These are phyloP conservation scores for Cerceris rybyensis DNA, from an alignment of 2,888 invertebrate species.

Conservation along the genomic window DNA sequence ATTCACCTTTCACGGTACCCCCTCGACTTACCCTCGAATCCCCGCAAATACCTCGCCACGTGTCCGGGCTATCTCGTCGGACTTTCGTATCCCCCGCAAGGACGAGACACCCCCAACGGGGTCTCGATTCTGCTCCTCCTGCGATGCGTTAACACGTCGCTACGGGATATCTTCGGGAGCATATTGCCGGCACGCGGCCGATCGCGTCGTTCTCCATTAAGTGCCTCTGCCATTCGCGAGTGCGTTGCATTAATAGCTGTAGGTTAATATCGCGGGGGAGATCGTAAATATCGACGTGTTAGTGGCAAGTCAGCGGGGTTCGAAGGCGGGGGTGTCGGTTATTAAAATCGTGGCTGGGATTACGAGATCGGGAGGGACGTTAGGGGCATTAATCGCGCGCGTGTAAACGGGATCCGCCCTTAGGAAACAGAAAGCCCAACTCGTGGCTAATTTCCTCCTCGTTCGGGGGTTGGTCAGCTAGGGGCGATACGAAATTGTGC, in stretches of 20 bases:
- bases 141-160: constrained; percentile 6
- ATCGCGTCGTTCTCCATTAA: constrained; percentile 15
- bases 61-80: no score
- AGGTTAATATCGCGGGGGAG: constrained; percentile 32
- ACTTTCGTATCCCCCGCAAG: no score
- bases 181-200: constrained; percentile 52
- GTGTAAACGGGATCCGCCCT: constrained; percentile 49
- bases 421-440: constrained; percentile 35
- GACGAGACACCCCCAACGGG: no score
- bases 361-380: constrained; percentile 55
- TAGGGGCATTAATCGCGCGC: constrained; percentile 71
- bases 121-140: no score
- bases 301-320: constrained; percentile 1
- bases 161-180: constrained; percentile 45
- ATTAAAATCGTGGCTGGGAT: constrained; percentile 70
- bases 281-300: constrained; percentile 43
- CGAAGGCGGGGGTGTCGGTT: constrained; percentile 56
- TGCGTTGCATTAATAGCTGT: constrained; percentile 26
- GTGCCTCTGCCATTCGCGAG: constrained; percentile 9
- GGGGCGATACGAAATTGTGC: constrained; percentile 12
- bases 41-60: no score
- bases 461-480: constrained; percentile 25
- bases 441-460: constrained; percentile 65
- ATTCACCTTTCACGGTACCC: no score
- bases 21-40: no score